Conservation (phyloP, 2,888 invertebrate genomes). For the Eilema caniola region DNA sequence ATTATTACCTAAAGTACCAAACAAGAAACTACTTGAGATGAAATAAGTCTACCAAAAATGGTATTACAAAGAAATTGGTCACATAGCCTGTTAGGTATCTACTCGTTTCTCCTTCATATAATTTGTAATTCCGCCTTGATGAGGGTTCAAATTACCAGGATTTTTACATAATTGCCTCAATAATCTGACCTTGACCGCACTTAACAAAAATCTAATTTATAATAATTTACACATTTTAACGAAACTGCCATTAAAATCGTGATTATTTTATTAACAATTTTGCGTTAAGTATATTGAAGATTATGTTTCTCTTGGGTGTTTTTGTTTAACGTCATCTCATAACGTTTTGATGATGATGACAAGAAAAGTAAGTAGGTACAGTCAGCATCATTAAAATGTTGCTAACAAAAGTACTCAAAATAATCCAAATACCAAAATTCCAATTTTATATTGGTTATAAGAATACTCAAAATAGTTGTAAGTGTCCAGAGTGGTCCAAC, state of each 20-base stretch:
- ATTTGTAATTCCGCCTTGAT: background rate
- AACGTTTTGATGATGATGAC: no score
- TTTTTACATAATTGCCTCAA: constrained; percentile 12
- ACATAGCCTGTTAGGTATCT: background rate
- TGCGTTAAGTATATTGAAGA: background rate
- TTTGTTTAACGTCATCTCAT: no score
- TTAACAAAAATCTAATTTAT: background rate
- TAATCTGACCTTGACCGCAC: background rate
- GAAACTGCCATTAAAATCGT: background rate
- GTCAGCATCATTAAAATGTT: no score
- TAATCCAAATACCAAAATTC: no score
- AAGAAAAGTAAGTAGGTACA: no score
- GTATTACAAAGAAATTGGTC: background rate
- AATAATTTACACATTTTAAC: constrained; percentile 7
- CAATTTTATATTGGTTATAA: no score
- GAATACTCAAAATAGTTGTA: no score
- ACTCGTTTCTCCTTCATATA: constrained; percentile 4
- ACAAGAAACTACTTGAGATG: background rate
- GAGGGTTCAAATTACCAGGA: constrained; percentile 13
- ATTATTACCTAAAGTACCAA: background rate
- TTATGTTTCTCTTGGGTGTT: no score
- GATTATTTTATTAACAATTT: background rate
- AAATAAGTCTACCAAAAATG: background rate
- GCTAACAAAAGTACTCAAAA: no score
- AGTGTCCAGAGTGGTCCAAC: no score